Base-by-base conservation (phyloP, 2,888 invertebrate genomes). In the Trimorus sp. region DNA sequence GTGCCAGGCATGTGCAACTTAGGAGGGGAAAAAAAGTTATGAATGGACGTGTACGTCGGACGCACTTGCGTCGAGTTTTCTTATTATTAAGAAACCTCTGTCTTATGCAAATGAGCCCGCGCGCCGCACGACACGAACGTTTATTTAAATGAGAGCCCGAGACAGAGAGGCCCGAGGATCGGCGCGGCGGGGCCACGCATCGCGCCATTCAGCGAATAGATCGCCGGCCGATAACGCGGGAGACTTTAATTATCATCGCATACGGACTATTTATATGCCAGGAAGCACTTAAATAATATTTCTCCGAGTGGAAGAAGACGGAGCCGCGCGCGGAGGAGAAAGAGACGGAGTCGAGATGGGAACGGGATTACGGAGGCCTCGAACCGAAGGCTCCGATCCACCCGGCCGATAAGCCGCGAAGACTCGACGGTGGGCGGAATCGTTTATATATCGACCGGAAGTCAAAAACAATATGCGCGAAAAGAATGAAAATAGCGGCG, bases 231-330 rank as follows among this genome's bases (percentile, higher is more conserved):
- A 84, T 84, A 83, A 82, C 73, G 68, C 51, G 82, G 82, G 85
- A 81, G 85, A 89, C 88, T 89, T 89, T 91, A 91, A 91, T 91
- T 91, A 91, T 91, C 89, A 90, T 90, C 89, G 88, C 88, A 88
- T 87, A 88, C 87, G 85, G 88, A 88, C 88, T 90, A 88, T 91
- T 90, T 91, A 90, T 91, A 90, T 89, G 90, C 89, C 91, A 91
- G 91, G 91, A 91, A 91, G 89, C 90, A 88, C 88, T 91, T 91
- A 91, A 91, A 91, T 91, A 91, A 91, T 91, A 91, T 90, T 91
- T 89, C 89, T 89, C 86, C 85, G 85, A 87, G 87, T 87, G 79
- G 81, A 79, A 81, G 82, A 81, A 76, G 68, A 76, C 53, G 65
- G 38, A 65, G 71, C 65, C 76, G 82, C 74, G 62, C 62, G 70